Percentiles rank a stretch among this genome's conserved stretches.
These are phyloP conservation scores for Pterocles burchelli DNA, from an alignment of 2,113 vertebrate genomes.

Conservation along the genomic window DNA sequence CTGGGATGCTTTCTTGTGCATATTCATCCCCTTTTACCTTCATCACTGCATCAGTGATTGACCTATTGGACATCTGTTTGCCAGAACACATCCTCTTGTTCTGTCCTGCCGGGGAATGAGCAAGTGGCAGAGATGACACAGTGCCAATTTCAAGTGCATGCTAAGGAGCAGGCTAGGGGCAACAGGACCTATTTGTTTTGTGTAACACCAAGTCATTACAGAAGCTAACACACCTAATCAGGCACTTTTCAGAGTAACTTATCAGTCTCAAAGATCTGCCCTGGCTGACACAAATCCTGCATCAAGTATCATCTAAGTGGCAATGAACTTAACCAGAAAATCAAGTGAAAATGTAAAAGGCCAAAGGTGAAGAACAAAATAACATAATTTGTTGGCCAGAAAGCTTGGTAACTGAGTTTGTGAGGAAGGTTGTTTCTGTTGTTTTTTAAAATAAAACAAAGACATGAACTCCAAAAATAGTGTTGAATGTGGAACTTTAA, in stretches of 20 bases:
- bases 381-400: not conserved
- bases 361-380: not conserved
- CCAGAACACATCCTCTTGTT: slow-evolving; percentile 10
- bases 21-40: not conserved
- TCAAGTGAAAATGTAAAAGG: not conserved
- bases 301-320: not conserved
- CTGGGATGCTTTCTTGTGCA: not conserved
- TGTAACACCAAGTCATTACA: not conserved
- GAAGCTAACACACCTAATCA: not conserved
- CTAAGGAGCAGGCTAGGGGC: not conserved
- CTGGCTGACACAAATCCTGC: not conserved
- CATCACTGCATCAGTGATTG: not conserved
- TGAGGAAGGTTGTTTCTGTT: not conserved
- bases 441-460: not conserved
- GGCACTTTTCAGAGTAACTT: not conserved
- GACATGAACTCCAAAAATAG: not conserved
- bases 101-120: not conserved
- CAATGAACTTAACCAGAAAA: not conserved
- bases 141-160: not conserved
- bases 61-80: not conserved
- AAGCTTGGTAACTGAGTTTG: not conserved
- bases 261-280: not conserved
- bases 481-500: not conserved
- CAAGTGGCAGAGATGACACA: not conserved
- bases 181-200: slow-evolving; percentile 10